Conservation (phyloP, 35 echinoderm and acorn worm species). For the Chiridota heheva region DNA sequence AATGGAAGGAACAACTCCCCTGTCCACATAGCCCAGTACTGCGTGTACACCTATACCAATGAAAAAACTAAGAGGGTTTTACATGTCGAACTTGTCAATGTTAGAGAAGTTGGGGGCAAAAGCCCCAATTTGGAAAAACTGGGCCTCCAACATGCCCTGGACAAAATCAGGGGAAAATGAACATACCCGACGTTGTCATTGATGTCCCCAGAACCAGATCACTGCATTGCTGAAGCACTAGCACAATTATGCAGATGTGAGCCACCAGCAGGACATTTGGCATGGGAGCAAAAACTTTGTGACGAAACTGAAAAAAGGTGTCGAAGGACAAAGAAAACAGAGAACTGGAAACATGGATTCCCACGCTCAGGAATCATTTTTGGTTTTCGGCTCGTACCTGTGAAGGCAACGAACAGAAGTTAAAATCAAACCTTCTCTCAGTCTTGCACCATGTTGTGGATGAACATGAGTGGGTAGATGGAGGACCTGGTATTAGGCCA, state of each 20-base stretch:
- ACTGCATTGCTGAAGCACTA: slow-evolving; percentile 7
- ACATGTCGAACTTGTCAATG: slow-evolving; percentile 21
- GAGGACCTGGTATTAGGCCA: slow-evolving; percentile 22
- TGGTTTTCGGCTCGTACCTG: slow-evolving; percentile 15
- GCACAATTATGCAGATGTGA: slow-evolving; percentile 9
- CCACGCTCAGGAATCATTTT: slow-evolving; percentile 46
- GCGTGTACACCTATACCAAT: neutral
- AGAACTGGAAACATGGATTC: slow-evolving; percentile 35
- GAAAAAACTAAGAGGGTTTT: slow-evolving; percentile 9
- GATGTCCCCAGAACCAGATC: slow-evolving; percentile 1
- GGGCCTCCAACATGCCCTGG: neutral
- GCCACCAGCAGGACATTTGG: slow-evolving; percentile 23
- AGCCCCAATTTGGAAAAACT: slow-evolving; percentile 26
- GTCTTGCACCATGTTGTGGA: slow-evolving; percentile 50
- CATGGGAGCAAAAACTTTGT: slow-evolving; percentile 16
- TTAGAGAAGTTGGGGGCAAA: slow-evolving; percentile 1
- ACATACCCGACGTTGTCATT: neutral
- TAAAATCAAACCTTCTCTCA: slow-evolving; percentile 35
- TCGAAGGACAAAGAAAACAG: slow-evolving; percentile 16
- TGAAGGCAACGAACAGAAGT: neutral
- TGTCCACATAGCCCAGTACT: neutral
- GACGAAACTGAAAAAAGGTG: neutral
- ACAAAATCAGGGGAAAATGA: slow-evolving; percentile 1
- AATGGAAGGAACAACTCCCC: slow-evolving; percentile 2
- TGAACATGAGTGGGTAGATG: slow-evolving; percentile 33